Base-by-base conservation (phyloP, 2,797 vertebrate species). In the Lepus townsendii region DNA sequence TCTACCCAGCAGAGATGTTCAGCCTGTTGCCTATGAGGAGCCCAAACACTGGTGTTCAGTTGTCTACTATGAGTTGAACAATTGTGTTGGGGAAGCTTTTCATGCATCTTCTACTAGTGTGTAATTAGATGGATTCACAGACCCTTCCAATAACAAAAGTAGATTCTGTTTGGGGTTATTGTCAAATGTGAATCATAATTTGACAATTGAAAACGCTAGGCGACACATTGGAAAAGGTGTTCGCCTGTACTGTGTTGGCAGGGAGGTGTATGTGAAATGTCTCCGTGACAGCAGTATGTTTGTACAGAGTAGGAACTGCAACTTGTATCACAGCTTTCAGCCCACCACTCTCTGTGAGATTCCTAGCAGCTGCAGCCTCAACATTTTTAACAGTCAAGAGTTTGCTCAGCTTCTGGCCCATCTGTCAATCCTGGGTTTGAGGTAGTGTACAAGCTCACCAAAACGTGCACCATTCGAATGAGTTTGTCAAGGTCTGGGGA, bases 21-120 rank as follows among this genome's bases (percentile, higher is more conserved):
- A 99, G 71, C 99, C 99, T 19, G 99, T 99, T 97, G 99, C 99
- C 97, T 99, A 99, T 60, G 99, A 99, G 96, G 99, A 99, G 87
- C 99, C 99, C 66, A 99, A 99, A 95, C 99, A 99, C 98, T 99
- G 99, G 99, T 99, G 99, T 98, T 99, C 99, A 30, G 99, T 99
- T 90, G 99, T 99, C 96, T 99, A 99, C 98, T 99, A 99, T 12
- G 99, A 99, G 99, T 47, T 47, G 9, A 8, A 47, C 42, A 47
- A 47, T 47, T 47, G 42, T 47, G 42, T 9, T 47, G 42, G 99
- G 12, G 99, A 99, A 96, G 99, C 99, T 88, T 99, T 99, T 97
- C 99, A 99, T 24, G 99, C 99, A 32, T 99, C 99, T 83, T 99
- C 99, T 54, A 99, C 99, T 94, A 99, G 99, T 42, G 99, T 99